Percentiles rank a stretch among this genome's conserved stretches.
phyloP scores from a whole-genome alignment of 2,113 vertebrate genomes.

The Seriola quinqueradiata region DNA sequence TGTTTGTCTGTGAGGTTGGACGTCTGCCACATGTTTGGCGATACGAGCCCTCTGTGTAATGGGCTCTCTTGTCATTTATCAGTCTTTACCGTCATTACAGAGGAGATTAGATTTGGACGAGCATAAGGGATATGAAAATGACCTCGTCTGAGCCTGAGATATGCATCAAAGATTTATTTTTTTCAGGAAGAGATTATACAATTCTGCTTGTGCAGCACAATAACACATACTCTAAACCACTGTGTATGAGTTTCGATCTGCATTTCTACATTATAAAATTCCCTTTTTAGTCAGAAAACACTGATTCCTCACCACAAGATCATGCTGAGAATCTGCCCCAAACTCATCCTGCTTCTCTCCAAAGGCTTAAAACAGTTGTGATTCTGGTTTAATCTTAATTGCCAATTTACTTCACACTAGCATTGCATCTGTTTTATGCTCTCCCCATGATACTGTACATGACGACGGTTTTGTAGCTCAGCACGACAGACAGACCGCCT shows the following conservation, averaged over 20 bases:
- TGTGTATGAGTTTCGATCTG: neutral
- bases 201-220: conserved; percentile 26
- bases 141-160: conserved; percentile 47
- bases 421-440: conserved; percentile 57
- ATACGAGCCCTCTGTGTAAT: conserved; percentile 58
- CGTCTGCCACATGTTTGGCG: conserved; percentile 53
- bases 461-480: conserved; percentile 23
- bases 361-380: conserved; percentile 31
- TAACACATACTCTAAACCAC: neutral
- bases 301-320: conserved; percentile 2
- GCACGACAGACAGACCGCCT: conserved; percentile 2
- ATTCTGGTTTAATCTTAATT: conserved; percentile 58
- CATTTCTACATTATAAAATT: conserved; percentile 3
- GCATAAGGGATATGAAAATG: conserved; percentile 56
- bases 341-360: conserved; percentile 22
- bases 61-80: conserved; percentile 55
- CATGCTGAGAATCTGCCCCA: conserved; percentile 21
- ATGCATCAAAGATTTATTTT: conserved; percentile 18
- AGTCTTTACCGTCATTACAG: conserved; percentile 50
- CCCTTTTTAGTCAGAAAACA: neutral
- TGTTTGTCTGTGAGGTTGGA: conserved; percentile 49
- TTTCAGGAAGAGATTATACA: conserved; percentile 14
- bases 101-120: conserved; percentile 63
- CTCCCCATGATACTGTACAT: conserved; percentile 4
- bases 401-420: conserved; percentile 64